A percentile compares a stretch with the other conserved stretches of the same genome.
These are phyloP conservation scores for Gallinago undulata DNA, from an alignment of 2,113 vertebrate species.

Conservation along the genomic window DNA sequence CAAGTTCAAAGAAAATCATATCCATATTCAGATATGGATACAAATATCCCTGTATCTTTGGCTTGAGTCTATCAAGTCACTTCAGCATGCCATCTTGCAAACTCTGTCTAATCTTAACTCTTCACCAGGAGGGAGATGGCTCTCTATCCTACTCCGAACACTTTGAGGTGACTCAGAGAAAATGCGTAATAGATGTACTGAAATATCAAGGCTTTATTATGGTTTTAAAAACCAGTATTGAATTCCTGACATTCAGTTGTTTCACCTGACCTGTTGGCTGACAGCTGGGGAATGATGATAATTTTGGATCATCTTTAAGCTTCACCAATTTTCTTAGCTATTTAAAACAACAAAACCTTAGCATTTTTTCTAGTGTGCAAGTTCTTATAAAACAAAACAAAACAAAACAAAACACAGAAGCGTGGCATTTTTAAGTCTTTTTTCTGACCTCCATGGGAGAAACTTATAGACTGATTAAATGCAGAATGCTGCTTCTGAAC, in stretches of 20 bases:
- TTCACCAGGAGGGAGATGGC: not conserved
- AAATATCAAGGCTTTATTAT: not conserved
- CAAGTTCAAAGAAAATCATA: not conserved
- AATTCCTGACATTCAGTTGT: not conserved
- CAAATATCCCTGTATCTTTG: not conserved
- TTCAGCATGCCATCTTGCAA: not conserved
- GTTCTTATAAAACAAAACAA: not conserved
- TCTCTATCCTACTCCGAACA: not conserved
- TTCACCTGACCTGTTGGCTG: not conserved
- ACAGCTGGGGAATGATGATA: not conserved
- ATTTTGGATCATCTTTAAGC: not conserved
- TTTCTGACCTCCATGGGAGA: not conserved
- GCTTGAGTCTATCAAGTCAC: not conserved
- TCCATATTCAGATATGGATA: not conserved
- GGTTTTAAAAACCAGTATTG: not conserved
- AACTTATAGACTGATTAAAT: not conserved
- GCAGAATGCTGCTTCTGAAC: not conserved
- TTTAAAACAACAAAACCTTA: not conserved
- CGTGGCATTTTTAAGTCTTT: not conserved
- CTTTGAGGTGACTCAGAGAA: not conserved
- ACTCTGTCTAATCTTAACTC: fast-evolving
- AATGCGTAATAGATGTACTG: not conserved
- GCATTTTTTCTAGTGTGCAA: not conserved
- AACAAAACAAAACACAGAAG: not conserved
- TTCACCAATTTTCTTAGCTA: not conserved